Evolutionary conservation across 2,113 vertebrate genomes (phyloP).

Genomic region (Anas platyrhynchos): DNA sequence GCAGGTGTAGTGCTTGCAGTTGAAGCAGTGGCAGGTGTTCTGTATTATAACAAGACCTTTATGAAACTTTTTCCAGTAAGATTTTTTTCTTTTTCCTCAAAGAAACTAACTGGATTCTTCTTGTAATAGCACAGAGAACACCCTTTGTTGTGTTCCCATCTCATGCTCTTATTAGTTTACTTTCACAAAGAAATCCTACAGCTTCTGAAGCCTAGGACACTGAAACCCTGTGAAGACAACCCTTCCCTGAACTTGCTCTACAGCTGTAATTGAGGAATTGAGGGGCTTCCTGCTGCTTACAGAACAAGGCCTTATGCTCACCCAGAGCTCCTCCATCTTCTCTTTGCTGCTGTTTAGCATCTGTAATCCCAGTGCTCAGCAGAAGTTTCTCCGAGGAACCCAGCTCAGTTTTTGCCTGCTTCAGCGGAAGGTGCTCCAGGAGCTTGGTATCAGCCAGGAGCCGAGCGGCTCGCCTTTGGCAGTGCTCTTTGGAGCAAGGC

Average conservation of each 20-base stretch:
- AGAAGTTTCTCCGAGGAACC: not conserved
- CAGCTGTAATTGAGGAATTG: no score
- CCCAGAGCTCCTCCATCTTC: no score
- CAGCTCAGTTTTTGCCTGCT: not conserved
- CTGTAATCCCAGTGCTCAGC: no score
- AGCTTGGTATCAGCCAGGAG: no score
- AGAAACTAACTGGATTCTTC: not conserved
- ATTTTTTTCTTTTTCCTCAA: not conserved
- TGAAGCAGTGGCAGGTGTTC: not conserved
- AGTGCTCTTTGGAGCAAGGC: not conserved
- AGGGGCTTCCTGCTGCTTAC: no score
- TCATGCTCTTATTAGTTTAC: not conserved
- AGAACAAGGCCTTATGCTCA: no score
- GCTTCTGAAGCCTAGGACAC: not conserved
- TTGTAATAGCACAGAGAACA: not conserved
- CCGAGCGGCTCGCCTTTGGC: not conserved
- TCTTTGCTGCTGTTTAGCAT: not conserved
- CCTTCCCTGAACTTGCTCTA: not conserved
- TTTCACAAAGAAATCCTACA: not conserved
- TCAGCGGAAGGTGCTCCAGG: not conserved
- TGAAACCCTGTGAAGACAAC: not conserved
- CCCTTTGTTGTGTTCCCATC: not conserved
- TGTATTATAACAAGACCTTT: not conserved
- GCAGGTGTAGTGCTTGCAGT: accelerated
- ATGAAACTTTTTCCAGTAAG: not conserved